Evolutionary conservation across 1,140 invertebrate species (phyloP).

Genomic region (Hyles vespertilio): DNA sequence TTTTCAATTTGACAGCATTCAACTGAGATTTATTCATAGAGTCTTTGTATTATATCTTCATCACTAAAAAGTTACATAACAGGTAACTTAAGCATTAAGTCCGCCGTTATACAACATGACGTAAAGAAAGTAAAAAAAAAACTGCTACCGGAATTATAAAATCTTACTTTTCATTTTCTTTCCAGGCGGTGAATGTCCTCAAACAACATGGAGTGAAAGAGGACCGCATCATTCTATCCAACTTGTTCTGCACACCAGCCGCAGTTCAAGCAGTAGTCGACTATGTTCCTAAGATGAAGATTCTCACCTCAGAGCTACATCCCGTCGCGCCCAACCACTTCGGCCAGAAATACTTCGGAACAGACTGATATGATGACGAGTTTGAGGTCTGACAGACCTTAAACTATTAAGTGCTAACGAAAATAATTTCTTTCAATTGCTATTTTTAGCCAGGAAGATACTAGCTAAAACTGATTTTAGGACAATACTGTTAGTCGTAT

Average conservation of each 20-base stretch:
- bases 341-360: slow-evolving; percentile 99
- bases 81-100: no score
- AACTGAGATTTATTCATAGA: no score
- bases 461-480: no score
- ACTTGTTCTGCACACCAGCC: slow-evolving; percentile 96
- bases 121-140: no score
- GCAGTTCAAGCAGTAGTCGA: slow-evolving; percentile 91
- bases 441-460: no score
- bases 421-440: no score
- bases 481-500: no score
- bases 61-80: no score
- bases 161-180: slow-evolving; percentile 10
- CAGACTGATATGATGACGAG: slow-evolving; percentile 83
- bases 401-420: no score
- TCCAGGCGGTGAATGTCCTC: slow-evolving; percentile 94
- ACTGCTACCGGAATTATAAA: not conserved
- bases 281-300: slow-evolving; percentile 94
- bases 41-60: no score
- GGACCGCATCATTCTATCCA: slow-evolving; percentile 95
- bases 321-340: slow-evolving; percentile 98
- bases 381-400: slow-evolving; percentile 21
- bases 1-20: no score
- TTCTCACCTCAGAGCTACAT: slow-evolving; percentile 96
- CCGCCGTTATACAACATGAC: no score
- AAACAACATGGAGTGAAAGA: slow-evolving; percentile 95